A percentile compares a stretch with the other conserved stretches of the same genome.
Conservation (phyloP, 1,140 invertebrate species). For the Micrasema longulum region DNA sequence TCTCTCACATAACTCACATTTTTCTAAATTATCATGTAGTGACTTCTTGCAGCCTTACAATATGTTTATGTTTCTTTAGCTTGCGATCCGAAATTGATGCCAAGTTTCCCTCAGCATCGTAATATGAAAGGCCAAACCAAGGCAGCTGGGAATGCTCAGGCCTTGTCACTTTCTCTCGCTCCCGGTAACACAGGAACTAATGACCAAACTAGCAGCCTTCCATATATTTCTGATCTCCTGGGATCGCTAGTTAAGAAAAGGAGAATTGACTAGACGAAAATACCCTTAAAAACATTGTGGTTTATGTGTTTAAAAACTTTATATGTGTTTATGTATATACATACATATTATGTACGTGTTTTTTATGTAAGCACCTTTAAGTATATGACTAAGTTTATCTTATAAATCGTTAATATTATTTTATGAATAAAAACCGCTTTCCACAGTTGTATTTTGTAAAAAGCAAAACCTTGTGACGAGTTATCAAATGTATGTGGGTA, state of each 20-base stretch:
- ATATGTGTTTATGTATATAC: too few relatives aligned
- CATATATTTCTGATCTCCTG: constrained; percentile 82
- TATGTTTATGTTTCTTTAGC: constrained; percentile 74
- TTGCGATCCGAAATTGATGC: constrained; percentile 96
- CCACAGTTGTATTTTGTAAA: too few relatives aligned
- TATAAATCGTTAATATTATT: too few relatives aligned
- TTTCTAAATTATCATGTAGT: too few relatives aligned
- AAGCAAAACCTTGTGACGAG: too few relatives aligned
- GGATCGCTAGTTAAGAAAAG: constrained; percentile 80
- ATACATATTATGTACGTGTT: too few relatives aligned
- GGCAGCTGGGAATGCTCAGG: constrained; percentile 57
- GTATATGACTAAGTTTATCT: too few relatives aligned
- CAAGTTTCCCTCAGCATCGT: constrained; percentile 95
- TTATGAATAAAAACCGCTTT: too few relatives aligned
- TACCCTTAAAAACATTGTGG: background rate
- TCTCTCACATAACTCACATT: too few relatives aligned
- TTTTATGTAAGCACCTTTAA: too few relatives aligned
- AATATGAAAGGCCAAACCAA: constrained; percentile 81
- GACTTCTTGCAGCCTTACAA: too few relatives aligned
- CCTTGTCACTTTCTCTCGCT: constrained; percentile 61
- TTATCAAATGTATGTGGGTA: too few relatives aligned
- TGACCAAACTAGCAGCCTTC: constrained; percentile 79
- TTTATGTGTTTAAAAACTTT: background rate
- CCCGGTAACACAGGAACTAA: constrained; percentile 72
- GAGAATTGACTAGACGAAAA: constrained; percentile 67